Base-by-base conservation (phyloP, 2,888 invertebrate species). In the Cheilosia vernalis region DNA sequence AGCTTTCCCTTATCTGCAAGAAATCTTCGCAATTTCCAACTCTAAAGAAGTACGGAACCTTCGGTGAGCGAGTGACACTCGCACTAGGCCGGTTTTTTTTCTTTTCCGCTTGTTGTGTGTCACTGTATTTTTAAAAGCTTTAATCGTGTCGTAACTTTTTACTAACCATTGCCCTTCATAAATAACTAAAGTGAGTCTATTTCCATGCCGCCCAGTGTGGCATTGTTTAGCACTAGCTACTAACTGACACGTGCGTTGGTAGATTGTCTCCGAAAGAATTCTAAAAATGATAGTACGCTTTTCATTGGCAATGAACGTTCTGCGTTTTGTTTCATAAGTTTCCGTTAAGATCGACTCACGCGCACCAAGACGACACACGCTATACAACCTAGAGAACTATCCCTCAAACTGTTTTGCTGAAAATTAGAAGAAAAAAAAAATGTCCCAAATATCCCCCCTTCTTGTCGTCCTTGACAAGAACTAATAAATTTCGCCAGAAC, bases 401-500 rank as follows among this genome's bases (percentile, higher is more conserved):
- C n/a, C 24, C 5, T 2, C 24, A n/a, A 51, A 51, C 10, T 13
- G 9, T 24, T 24, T 15, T 5, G 37, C 51, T 24, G 10, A 51
- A 24, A 51, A 19, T 13, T 24, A 51, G 1, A 21, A 17, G 2
- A 49, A 19, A 49, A 51, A 13, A 24, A 15, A 10, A 49, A 49
- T 10, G 17, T 44, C 44, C 44, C n/a, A 37, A 58, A 58, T 37
- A 40, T 37, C 19, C 24, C 72, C 51, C 37, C 61, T 72, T 53
- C 42, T 21, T 64, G 64, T 74, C 73, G 64, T 74, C 73, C 74
- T 74, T 74, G 74, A 40, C 44, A 53, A 30, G 61, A 47, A 63
- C 17, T 56, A 55, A 64, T 37, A 74, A 63, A 63, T 37, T 37
- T 19, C 24, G 15, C 17, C 30, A 24, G 15, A 30, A 24, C 21